Conservation (phyloP, 1,140 invertebrate species). For the Apocrypta bakeri region DNA sequence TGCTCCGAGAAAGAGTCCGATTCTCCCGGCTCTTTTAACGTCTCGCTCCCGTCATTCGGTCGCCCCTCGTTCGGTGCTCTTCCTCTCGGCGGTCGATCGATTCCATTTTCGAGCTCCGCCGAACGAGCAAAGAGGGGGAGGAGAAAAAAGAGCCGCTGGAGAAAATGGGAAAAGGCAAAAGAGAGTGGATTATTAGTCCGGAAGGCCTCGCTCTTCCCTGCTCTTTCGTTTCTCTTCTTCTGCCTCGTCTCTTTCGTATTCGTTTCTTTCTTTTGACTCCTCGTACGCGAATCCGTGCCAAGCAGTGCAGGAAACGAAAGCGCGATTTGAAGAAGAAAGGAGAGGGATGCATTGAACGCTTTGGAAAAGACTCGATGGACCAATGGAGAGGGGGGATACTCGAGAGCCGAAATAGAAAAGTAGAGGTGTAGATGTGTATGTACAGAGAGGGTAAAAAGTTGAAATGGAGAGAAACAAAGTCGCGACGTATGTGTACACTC, state of each 20-base stretch:
- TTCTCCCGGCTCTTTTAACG: not conserved
- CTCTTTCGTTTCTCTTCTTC: not conserved
- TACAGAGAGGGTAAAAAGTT: no score
- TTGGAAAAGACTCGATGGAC: not conserved
- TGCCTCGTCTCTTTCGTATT: not conserved
- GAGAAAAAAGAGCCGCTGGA: not conserved
- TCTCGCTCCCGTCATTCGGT: conserved; percentile 11
- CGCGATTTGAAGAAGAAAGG: not conserved
- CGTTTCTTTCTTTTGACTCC: not conserved
- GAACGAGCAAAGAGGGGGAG: conserved; percentile 18
- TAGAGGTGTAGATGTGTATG: no score
- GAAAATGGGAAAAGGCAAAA: conserved; percentile 41
- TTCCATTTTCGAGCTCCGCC: not conserved
- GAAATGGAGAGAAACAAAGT: no score
- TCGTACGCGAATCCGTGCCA: not conserved
- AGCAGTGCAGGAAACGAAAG: not conserved
- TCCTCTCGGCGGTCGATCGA: not conserved
- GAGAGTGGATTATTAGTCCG: conserved; percentile 9
- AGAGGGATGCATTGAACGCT: not conserved
- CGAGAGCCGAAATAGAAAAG: not conserved
- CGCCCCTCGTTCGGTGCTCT: not conserved
- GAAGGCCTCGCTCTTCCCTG: not conserved
- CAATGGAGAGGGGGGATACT: not conserved
- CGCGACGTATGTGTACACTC: no score
- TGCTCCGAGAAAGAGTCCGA: not conserved